phyloP scores from a whole-genome alignment of 2,113 vertebrate species.

The Lophotis ruficrista region DNA sequence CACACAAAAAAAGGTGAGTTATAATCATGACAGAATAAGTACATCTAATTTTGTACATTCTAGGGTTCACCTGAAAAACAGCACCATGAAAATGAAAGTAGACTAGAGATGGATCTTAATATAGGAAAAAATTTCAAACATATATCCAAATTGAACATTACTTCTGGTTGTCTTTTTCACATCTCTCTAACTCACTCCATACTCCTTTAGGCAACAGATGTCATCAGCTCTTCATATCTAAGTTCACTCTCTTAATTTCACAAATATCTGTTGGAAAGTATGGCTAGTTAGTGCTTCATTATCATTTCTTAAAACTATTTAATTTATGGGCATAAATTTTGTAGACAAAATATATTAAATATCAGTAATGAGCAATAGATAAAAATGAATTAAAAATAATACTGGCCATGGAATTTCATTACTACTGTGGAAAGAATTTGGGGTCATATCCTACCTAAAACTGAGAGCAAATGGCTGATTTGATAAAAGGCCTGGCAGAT shows the following conservation, averaged over 20 bases:
- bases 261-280: not conserved
- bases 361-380: not conserved
- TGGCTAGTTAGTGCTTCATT: not conserved
- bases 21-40: not conserved
- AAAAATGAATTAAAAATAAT: not conserved
- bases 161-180: not conserved
- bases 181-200: not conserved
- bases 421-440: not conserved
- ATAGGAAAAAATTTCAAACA: not conserved
- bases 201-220: not conserved
- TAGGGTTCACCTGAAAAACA: not conserved
- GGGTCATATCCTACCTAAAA: not conserved
- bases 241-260: not conserved
- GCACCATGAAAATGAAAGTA: not conserved
- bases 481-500: not conserved
- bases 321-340: not conserved
- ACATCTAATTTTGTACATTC: not conserved
- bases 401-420: not conserved
- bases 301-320: not conserved
- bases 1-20: accelerated
- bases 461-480: not conserved
- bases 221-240: not conserved
- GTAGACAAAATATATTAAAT: not conserved
- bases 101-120: not conserved
- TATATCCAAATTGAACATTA: not conserved